Percentiles rank a stretch among this genome's conserved stretches.
Conservation (phyloP, 2,797 vertebrate genomes). For the Cyprinella venusta region DNA sequence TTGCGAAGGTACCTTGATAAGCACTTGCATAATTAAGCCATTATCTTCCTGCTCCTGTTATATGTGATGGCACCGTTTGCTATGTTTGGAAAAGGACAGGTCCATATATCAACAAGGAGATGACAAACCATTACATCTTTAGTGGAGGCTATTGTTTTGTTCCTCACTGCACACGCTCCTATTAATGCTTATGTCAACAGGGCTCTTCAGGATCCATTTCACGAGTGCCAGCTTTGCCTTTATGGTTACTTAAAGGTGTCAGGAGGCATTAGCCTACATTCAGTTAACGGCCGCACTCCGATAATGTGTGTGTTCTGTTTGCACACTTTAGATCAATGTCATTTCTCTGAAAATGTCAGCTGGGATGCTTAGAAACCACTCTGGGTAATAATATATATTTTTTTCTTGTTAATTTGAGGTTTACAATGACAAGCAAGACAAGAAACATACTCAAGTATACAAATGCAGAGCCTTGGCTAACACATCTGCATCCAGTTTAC, state of each 20-base stretch:
- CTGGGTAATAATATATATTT: neutral
- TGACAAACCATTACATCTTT: constrained; percentile 51
- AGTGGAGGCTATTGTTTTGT: constrained; percentile 53
- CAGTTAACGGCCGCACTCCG: constrained; percentile 6
- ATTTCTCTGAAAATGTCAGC: constrained; percentile 5
- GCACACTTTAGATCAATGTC: constrained; percentile 30
- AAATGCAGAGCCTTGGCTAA: neutral
- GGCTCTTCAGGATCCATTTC: constrained; percentile 58
- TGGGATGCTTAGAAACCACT: neutral
- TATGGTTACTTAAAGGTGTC: constrained; percentile 61
- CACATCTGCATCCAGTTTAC: too few species aligned
- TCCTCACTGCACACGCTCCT: constrained; percentile 35
- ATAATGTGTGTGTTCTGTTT: constrained; percentile 25
- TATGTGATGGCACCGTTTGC: neutral
- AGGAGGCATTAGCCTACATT: constrained; percentile 58
- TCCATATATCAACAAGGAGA: constrained; percentile 46
- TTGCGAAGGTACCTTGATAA: constrained; percentile 50
- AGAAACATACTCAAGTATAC: neutral
- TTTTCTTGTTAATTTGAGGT: neutral
- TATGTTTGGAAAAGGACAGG: constrained; percentile 22
- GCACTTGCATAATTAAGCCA: constrained; percentile 42
- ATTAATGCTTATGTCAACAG: constrained; percentile 60
- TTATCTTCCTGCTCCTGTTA: constrained; percentile 17
- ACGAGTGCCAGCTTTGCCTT: constrained; percentile 57
- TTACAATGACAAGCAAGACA: neutral